Conservation (phyloP, 2,888 invertebrate genomes). For the Drepanosiphum platanoidis region DNA sequence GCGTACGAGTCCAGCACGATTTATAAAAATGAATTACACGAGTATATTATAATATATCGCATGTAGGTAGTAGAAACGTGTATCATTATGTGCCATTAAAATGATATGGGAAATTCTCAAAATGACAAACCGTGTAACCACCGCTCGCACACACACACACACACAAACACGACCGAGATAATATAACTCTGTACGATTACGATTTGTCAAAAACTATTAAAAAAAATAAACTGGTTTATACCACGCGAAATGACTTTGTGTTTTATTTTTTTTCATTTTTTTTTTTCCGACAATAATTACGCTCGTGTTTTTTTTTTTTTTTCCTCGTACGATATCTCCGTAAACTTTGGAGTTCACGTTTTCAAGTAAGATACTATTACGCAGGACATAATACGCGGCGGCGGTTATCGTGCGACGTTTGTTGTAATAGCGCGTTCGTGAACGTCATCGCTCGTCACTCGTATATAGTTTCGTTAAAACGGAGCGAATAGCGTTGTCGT, state of each 20-base stretch:
- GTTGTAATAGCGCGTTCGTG: no score
- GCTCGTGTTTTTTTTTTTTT: not conserved
- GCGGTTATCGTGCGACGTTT: no score
- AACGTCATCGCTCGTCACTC: no score
- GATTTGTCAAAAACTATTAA: not conserved
- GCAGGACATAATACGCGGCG: no score
- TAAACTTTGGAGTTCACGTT: not conserved
- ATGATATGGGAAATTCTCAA: conserved; percentile 13
- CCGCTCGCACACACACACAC: no score
- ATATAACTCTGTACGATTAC: not conserved
- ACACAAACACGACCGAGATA: not conserved
- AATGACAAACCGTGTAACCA: not conserved
- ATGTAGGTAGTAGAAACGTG: not conserved
- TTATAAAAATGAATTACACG: not conserved
- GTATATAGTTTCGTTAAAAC: no score
- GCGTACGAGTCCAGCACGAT: not conserved
- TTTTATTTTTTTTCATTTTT: not conserved
- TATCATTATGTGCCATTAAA: conserved; percentile 28
- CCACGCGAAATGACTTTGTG: not conserved
- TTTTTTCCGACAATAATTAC: not conserved
- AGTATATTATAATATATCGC: not conserved
- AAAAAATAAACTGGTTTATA: not conserved
- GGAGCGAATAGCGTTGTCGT: no score
- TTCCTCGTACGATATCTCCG: no score
- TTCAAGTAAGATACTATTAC: not conserved